Percentiles rank a stretch among this genome's conserved stretches.
Evolutionary conservation across 2,797 vertebrate genomes (phyloP).

Genomic region (Cyprinodon diabolis): DNA sequence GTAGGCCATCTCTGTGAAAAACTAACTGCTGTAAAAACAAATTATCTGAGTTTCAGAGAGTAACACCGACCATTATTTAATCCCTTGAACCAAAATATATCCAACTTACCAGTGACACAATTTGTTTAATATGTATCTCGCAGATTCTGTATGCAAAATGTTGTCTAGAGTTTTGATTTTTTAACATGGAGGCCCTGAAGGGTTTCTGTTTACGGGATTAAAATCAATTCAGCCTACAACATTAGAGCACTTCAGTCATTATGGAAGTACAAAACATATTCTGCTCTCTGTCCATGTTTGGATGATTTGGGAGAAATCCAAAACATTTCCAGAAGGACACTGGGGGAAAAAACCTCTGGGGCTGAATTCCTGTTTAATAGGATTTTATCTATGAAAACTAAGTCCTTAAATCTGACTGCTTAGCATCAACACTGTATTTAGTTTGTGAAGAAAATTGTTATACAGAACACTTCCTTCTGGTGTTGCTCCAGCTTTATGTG

Average conservation of each 20-base stretch:
- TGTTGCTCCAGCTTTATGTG: not conserved
- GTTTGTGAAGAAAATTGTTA: not conserved
- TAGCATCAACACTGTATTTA: not conserved
- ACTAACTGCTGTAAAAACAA: constrained; percentile 60
- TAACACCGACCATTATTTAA: not conserved
- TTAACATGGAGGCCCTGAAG: too few species aligned
- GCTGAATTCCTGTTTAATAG: too few species aligned
- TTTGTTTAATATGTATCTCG: constrained; percentile 28
- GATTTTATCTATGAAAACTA: too few species aligned
- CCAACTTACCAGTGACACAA: constrained; percentile 31
- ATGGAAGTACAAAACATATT: too few species aligned
- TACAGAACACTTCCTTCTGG: not conserved
- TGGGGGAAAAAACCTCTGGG: too few species aligned
- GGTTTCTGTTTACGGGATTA: too few species aligned
- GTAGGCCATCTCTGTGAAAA: constrained; percentile 59
- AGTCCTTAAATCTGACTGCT: too few species aligned
- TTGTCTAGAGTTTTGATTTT: not conserved
- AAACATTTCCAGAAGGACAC: too few species aligned
- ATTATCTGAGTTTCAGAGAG: constrained; percentile 32
- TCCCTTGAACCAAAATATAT: constrained; percentile 4
- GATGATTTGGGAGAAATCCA: too few species aligned
- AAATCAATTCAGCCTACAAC: too few species aligned
- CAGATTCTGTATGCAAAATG: constrained; percentile 21
- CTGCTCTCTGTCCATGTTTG: too few species aligned
- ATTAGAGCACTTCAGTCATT: too few species aligned